Evolutionary conservation across 2,888 invertebrate genomes (phyloP).

Genomic region (Pseudeuparius sepicola): DNA sequence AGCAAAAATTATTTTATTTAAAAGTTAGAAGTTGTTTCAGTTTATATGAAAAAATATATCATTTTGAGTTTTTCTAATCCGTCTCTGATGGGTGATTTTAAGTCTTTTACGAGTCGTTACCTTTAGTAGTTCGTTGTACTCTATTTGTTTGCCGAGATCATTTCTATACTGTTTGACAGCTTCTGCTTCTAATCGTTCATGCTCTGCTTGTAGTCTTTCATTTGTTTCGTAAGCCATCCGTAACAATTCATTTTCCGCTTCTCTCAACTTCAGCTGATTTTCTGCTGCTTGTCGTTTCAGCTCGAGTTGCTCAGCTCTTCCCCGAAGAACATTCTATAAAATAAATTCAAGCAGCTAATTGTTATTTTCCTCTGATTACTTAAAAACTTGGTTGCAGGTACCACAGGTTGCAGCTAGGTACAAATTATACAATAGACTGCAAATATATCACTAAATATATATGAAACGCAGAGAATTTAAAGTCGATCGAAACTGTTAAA

Average conservation of each 20-base stretch:
- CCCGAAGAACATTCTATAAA: constrained; percentile 32
- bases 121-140: constrained; percentile 33
- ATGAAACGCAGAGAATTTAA: too few relatives aligned
- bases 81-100: background rate
- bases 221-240: constrained; percentile 32
- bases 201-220: constrained; percentile 32
- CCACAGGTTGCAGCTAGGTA: too few relatives aligned
- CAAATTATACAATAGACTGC: too few relatives aligned
- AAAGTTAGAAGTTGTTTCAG: background rate
- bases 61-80: background rate
- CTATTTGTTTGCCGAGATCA: constrained; percentile 37
- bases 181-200: constrained; percentile 28
- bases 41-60: constrained; percentile 4
- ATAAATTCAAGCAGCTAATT: too few relatives aligned
- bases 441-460: too few relatives aligned
- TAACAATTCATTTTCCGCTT: constrained; percentile 34
- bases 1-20: too few relatives aligned
- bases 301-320: constrained; percentile 33
- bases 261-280: constrained; percentile 29
- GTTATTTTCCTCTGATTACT: too few relatives aligned
- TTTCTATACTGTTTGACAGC: constrained; percentile 32
- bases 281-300: constrained; percentile 31
- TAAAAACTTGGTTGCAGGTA: too few relatives aligned
- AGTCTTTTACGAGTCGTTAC: constrained; percentile 25
- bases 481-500: too few relatives aligned